Base-by-base conservation (phyloP, 2,113 vertebrate species). In the Microcebus tavaratra region DNA sequence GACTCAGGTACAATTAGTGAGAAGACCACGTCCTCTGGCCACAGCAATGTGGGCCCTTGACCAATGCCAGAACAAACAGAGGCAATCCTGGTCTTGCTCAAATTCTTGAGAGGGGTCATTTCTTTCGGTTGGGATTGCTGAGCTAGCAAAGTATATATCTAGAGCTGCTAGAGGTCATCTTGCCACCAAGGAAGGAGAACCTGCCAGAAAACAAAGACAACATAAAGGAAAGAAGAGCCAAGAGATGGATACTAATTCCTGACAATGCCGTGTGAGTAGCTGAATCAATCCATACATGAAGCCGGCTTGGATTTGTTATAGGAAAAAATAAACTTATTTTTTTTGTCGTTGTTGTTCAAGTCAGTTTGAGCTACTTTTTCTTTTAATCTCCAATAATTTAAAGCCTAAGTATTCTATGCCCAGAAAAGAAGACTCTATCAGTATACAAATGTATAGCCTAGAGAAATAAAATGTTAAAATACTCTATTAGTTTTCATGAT, bases 381-480 rank as follows among this genome's bases (percentile, higher is more conserved):
- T 87, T 96, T 76, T 29, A 42, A 82, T 21, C 20, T 83, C n/a
- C 6, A 53, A 7, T 29, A 76, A 68, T 63, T 90, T 91, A 25
- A 88, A 92, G 63, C 88, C 10, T 61, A 95, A 95, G 31, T 88
- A 82, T 61, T 90, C 45, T 85, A 36, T 42, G 68, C 3, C 39
- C 3, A 36, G n/a, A 67, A 81, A 83, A 34, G 68, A 91, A 91
- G 75, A 86, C 70, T 90, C 61, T 25, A 75, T 48, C 65, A 72
- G 25, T 76, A 88, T 70, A 75, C 3, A 90, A 67, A 89, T 68
- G 25, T 90, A 80, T 78, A 96, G 36, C 34, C 39, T 65, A 21
- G 61, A 87, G 39, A 93, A 89, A 83, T 76, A 59, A 61, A 90
- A 90, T 91, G 42, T 82, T 78, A 63, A 5, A 61, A 42, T 85